Evolutionary conservation across 2,888 invertebrate genomes (phyloP), one percentile per base, ranked within the genome.

Genomic region (Serrognathus titanus): DNA sequence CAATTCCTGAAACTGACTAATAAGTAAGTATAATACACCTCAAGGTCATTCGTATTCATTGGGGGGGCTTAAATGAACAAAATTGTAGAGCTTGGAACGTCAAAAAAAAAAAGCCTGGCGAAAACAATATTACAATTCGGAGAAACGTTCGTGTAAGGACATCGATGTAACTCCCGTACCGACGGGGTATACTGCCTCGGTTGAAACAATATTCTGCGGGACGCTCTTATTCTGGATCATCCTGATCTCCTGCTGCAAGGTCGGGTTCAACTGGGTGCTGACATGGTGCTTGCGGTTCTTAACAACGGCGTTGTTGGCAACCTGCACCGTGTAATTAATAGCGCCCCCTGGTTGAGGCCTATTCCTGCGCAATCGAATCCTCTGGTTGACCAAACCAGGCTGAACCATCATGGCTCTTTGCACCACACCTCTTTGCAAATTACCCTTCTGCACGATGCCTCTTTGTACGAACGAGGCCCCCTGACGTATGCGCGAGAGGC

Each of bases 201-300:
- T 58, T 24, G 58, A 47, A 7, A 63, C 53, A 9, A 57, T 63
- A 8, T 58, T 52, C 31, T 48, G 54, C 1, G 51, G 55, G 12
- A 24, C 51, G 46, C 51, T 57, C 10, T 61, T 60, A 13, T 31
- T 38, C 54, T 69, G 69, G 6, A 70, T 63, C 43, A 63, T 59
- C 39, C 53, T 52, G 12, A 70, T 69, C 36, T 67, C 63, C 20
- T 51, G 48, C 52, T 69, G 69, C 5, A 65, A 41, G 20, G 58
- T 53, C n/a, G 58, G 57, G 53, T 66, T 56, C 11, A 69, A 51
- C 16, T 62, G 47, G 54, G 66, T 62, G 50, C 57, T 65, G 51
- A 66, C 65, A 31, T 61, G 48, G 12, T 54, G 51, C 38, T 56
- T 12, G 24, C 31, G 48, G 37, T 51, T 53, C 16, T 36, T 41